Conservation (phyloP, 2,797 vertebrate species). For the Melanotaenia maccullochi region DNA sequence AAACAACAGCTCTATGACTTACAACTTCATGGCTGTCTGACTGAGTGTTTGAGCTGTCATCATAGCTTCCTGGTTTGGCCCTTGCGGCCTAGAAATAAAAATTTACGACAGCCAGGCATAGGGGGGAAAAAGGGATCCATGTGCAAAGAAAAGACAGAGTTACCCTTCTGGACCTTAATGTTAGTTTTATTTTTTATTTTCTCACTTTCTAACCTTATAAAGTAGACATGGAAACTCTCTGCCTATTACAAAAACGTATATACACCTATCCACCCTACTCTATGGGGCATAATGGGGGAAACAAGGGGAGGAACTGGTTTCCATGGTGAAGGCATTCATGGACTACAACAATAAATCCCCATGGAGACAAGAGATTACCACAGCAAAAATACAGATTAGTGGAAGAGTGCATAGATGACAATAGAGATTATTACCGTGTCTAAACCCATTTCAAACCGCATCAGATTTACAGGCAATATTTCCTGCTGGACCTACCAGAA, state of each 20-base stretch:
- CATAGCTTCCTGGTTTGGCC: conserved; percentile 49
- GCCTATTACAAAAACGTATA: conserved; percentile 12
- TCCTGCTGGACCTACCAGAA: conserved; percentile 29
- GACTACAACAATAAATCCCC: conserved; percentile 72
- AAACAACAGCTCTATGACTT: conserved; percentile 9
- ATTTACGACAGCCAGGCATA: conserved; percentile 27
- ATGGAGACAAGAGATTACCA: conserved; percentile 77
- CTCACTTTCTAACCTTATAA: conserved; percentile 4
- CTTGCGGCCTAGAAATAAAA: conserved; percentile 37
- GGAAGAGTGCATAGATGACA: conserved; percentile 62
- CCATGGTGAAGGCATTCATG: conserved; percentile 60
- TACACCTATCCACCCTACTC: background rate
- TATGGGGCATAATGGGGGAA: background rate
- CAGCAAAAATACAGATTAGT: conserved; percentile 75
- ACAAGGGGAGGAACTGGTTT: conserved; percentile 43
- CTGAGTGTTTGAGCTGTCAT: conserved; percentile 38
- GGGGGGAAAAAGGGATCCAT: conserved; percentile 4
- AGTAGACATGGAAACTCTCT: conserved; percentile 15
- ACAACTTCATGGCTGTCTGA: conserved; percentile 50
- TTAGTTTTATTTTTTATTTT: background rate
- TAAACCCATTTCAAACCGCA: conserved; percentile 62
- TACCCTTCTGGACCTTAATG: background rate
- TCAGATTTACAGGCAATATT: conserved; percentile 52
- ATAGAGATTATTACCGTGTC: conserved; percentile 70
- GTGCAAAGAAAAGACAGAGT: background rate